Evolutionary conservation across 1,140 invertebrate genomes (phyloP), one percentile per base, ranked within the genome.

Genomic region (Orchesella cincta): DNA sequence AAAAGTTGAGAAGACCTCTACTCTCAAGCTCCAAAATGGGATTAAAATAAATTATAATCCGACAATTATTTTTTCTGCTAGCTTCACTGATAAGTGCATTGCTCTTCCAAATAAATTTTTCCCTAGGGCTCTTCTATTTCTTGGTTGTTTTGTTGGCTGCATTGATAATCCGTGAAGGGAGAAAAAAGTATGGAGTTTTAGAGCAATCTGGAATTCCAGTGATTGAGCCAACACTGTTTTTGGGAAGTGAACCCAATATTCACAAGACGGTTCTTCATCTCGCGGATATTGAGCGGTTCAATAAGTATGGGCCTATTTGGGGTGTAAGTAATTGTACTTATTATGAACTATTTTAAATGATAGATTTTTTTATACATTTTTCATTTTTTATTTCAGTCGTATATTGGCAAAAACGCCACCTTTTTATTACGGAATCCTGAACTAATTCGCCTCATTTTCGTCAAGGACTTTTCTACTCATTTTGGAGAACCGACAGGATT

Each of bases 231-330:
- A 52, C 75, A 1, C 73, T 80, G 16, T 77, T 80, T 33, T 67
- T 80, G 12, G 81, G 81, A 23, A 77, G 76, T 70, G 75, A 70
- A 18, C 79, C 81, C 0, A 51, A 78, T 54, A 46, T 77, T n/a
- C 79, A 82, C 73, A 71, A 74, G 28, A 73, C 79, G n/a, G 76
- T 81, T 75, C 64, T 70, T 20, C 81, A 82, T 62, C 36, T 78
- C 36, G 72, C 70, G 51, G 81, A 82, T 71, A 76, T 82, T 36
- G 76, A 80, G 57, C 51, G 76, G n/a, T 77, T 64, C 51, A 76
- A 79, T 23, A 78, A 81, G 51, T 78, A 64, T 72, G 80, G 80
- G 62, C 46, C 57, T n/a, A 76, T 81, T 79, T 79, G 78, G 78
- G 75, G 78, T 8, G 78, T 76, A 73, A 72, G 77, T 74, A 39